phyloP scores from a whole-genome alignment of 2,797 vertebrate species.

The Coranthus polyacanthus region DNA sequence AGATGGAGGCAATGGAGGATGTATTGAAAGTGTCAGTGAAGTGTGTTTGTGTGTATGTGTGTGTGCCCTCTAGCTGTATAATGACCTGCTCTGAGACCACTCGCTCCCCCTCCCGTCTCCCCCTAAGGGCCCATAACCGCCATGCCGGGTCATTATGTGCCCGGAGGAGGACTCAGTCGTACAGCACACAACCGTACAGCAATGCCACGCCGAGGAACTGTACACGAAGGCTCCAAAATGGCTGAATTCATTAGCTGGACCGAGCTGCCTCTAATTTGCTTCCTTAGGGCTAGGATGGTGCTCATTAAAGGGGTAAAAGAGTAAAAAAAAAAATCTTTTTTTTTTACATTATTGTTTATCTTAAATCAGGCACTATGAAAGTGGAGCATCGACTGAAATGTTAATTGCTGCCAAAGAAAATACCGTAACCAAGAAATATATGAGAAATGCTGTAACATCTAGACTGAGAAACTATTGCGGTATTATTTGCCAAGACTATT shows the following conservation, averaged over 20 bases:
- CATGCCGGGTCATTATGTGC: constrained; percentile 86
- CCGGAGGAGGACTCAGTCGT: constrained; percentile 82
- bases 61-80: constrained; percentile 81
- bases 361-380: constrained; percentile 68
- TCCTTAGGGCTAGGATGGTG: constrained; percentile 75
- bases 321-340: constrained; percentile 39
- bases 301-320: constrained; percentile 76
- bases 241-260: constrained; percentile 79
- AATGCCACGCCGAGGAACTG: constrained; percentile 63
- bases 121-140: constrained; percentile 85
- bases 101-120: constrained; percentile 75
- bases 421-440: constrained; percentile 48
- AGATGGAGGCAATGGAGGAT: constrained; percentile 77
- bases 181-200: constrained; percentile 67
- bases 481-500: constrained; percentile 15
- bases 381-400: constrained; percentile 55
- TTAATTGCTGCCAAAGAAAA: constrained; percentile 75
- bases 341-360: constrained; percentile 76
- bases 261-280: constrained; percentile 78
- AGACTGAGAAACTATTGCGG: constrained; percentile 23
- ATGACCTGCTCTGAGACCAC: constrained; percentile 83
- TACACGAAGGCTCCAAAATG: constrained; percentile 79
- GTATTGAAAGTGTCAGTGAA: constrained; percentile 70
- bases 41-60: constrained; percentile 55
- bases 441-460: constrained; percentile 35